Base-by-base conservation (phyloP, 2,113 vertebrate genomes). In the Dryoscopus gambensis region DNA sequence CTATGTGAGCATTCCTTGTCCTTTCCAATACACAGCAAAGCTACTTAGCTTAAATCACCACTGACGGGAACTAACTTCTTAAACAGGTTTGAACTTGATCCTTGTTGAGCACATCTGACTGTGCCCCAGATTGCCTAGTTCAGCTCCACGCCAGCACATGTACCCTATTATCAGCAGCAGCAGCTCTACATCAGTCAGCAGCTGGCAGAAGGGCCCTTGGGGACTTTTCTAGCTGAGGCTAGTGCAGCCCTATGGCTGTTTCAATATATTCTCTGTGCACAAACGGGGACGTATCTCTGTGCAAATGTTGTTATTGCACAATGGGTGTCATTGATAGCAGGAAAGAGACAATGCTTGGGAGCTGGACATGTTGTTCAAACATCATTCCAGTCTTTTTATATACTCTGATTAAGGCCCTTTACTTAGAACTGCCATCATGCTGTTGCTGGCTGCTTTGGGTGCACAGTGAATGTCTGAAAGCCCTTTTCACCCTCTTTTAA, bases 31-130 rank as follows among this genome's bases (percentile, higher is more conserved):
- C 76, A 71, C 86, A 92, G 89, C 84, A 91, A 55, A 95, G 84
- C 93, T 93, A 89, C 96, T 95, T 92, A 95, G 86, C 64, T 95
- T 88, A 95, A 95, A 95, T 96, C 95, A 93, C 64, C 64, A 8
- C 95, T 90, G 94, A 93, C 44, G 73, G 91, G 89, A 97, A 93
- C 91, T 56, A 95, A 95, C 94, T 95, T 90, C 94, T 95, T 89
- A 75, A 96, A 95, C 94, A 93, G 94, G 95, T 93, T 89, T 95
- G 94, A 94, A 96, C 95, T 91, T 63, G 94, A 93, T 95, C 91
- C 56, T 95, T 28, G 47, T 91, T 87, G 80, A 96, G 84, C 68
- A 60, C 91, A 92, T 93, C 86, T 89, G 91, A 92, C 94, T 94
- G 84, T 92, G 96, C 86, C 95, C 88, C 67, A 68, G 76, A 94